These are phyloP conservation scores for Uropsilus gracilis DNA, from an alignment of 2,113 vertebrate species.

Conservation along the genomic window DNA sequence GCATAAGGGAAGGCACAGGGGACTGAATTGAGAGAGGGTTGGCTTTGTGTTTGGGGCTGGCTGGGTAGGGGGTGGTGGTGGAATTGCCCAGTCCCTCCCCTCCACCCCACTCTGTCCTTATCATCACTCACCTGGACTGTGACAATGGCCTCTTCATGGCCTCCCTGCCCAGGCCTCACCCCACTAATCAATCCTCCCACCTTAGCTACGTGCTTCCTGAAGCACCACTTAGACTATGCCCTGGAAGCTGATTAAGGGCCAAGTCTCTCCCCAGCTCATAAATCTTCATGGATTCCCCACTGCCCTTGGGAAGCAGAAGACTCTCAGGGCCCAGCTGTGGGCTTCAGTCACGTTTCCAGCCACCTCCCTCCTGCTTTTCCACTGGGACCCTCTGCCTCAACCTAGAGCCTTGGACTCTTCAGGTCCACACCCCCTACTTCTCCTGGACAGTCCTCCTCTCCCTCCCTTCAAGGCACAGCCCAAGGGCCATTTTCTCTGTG, in stretches of 20 bases:
- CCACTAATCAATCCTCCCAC: background rate
- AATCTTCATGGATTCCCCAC: background rate
- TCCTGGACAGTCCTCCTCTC: background rate
- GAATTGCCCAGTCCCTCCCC: background rate
- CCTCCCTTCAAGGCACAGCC: background rate
- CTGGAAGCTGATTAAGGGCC: background rate
- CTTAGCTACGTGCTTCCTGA: background rate
- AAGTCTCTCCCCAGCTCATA: background rate
- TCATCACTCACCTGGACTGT: background rate
- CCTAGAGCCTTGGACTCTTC: background rate
- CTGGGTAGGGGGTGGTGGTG: background rate
- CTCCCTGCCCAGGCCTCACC: background rate
- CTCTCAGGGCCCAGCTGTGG: background rate
- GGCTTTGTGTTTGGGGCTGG: background rate
- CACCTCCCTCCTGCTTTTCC: background rate
- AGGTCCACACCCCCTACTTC: background rate
- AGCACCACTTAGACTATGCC: background rate
- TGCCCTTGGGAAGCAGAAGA: background rate
- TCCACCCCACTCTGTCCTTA: background rate
- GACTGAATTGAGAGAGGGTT: background rate
- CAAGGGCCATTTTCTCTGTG: background rate
- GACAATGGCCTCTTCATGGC: background rate
- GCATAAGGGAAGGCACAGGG: rapidly evolving
- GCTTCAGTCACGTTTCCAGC: background rate
- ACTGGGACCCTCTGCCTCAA: background rate